phyloP scores from a whole-genome alignment of 35 echinoderm and acorn worm species.

The Heliocidaris tuberculata region DNA sequence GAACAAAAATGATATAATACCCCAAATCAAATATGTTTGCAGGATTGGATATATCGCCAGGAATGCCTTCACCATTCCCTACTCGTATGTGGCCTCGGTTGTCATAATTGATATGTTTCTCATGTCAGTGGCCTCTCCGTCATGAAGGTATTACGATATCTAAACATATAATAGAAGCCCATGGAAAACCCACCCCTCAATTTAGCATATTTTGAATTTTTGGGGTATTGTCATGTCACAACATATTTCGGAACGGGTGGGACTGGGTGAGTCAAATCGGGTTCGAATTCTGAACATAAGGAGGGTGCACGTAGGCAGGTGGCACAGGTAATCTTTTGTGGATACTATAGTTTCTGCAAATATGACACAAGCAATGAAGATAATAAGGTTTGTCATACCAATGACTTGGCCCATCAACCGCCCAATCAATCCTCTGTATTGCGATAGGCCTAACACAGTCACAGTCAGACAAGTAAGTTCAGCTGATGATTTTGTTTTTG shows the following conservation, averaged over 20 bases:
- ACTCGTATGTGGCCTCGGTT: neutral
- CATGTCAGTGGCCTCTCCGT: neutral
- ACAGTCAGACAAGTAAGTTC: neutral
- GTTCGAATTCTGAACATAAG: neutral
- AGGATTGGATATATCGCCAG: neutral
- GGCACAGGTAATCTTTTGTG: neutral
- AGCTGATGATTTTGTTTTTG: neutral
- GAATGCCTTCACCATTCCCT: neutral
- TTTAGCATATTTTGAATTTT: conserved; percentile 13
- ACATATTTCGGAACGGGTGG: neutral
- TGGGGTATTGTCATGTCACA: neutral
- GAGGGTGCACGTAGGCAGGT: neutral
- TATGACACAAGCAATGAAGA: neutral
- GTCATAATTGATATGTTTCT: conserved; percentile 1
- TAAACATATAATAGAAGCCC: neutral
- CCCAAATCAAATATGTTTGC: conserved; percentile 11
- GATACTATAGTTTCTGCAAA: neutral
- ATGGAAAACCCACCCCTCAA: neutral
- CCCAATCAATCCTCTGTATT: neutral
- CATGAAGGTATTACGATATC: conserved; percentile 1
- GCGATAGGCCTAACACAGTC: neutral
- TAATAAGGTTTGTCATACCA: neutral
- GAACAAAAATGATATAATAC: conserved; percentile 4
- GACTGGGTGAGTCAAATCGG: neutral
- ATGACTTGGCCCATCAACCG: neutral